phyloP scores from a whole-genome alignment of 2,113 vertebrate species.

The Leptocoma aspasia region DNA sequence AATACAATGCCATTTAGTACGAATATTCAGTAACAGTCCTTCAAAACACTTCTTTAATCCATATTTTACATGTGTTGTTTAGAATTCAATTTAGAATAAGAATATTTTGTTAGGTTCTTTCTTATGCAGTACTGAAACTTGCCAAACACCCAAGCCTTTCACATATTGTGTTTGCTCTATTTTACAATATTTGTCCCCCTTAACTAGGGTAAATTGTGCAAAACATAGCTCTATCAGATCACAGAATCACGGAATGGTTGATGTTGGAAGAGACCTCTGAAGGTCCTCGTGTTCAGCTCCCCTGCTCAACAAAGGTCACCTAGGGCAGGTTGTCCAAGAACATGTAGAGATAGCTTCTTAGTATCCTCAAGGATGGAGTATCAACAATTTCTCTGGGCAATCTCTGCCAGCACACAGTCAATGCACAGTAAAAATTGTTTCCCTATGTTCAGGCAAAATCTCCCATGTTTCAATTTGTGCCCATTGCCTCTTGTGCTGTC shows the following conservation, averaged over 20 bases:
- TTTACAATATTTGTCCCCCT: background rate
- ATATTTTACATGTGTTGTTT: background rate
- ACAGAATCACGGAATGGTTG: background rate
- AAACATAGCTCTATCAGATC: background rate
- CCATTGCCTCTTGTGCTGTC: background rate
- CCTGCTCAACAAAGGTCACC: background rate
- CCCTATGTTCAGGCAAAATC: background rate
- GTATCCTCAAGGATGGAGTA: background rate
- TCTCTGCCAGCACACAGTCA: background rate
- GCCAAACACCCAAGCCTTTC: background rate
- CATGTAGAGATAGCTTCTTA: background rate
- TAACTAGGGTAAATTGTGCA: background rate
- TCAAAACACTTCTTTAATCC: background rate
- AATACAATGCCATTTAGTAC: background rate
- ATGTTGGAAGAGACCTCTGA: background rate
- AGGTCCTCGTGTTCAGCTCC: accelerated
- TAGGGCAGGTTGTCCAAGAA: background rate
- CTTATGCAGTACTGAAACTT: background rate
- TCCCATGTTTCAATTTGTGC: background rate
- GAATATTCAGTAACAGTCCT: background rate
- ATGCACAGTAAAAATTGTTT: background rate
- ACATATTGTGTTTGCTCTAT: background rate
- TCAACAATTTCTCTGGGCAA: background rate
- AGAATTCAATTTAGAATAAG: background rate
- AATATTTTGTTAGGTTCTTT: background rate